These are phyloP conservation scores for Nettapus auritus DNA, from an alignment of 2,113 vertebrate species.

Conservation along the genomic window DNA sequence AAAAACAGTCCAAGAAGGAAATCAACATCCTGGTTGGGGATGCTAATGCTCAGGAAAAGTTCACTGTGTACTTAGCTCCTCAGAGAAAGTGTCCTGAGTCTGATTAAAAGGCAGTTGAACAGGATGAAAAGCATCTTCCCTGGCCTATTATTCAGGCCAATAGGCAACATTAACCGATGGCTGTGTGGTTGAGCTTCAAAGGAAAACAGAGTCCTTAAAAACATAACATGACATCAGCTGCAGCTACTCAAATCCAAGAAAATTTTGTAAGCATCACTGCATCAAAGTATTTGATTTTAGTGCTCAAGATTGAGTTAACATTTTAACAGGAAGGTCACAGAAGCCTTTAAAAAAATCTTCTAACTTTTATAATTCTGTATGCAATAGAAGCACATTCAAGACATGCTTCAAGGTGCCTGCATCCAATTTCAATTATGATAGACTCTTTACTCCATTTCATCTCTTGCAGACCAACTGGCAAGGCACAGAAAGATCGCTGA, in stretches of 20 bases:
- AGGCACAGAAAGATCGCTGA: neutral
- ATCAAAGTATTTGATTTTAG: neutral
- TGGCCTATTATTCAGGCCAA: neutral
- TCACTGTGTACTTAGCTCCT: neutral
- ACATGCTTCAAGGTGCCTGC: constrained; percentile 22
- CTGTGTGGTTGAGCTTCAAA: neutral
- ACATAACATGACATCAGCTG: neutral
- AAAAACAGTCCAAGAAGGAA: neutral
- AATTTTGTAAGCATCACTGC: neutral
- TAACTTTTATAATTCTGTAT: neutral
- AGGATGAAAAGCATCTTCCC: neutral
- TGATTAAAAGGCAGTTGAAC: neutral
- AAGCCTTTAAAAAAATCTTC: neutral
- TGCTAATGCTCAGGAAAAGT: neutral
- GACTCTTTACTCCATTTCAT: neutral
- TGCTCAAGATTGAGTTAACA: neutral
- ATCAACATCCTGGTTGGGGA: neutral
- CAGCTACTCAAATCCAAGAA: neutral
- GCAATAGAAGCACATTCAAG: neutral
- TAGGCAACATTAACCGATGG: neutral
- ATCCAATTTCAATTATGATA: constrained; percentile 17
- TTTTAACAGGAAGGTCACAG: neutral
- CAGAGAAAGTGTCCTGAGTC: neutral
- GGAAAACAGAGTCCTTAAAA: neutral
- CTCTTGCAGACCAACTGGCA: neutral